Evolutionary conservation across 2,113 vertebrate species (phyloP).

Genomic region (Clarias batrachus): DNA sequence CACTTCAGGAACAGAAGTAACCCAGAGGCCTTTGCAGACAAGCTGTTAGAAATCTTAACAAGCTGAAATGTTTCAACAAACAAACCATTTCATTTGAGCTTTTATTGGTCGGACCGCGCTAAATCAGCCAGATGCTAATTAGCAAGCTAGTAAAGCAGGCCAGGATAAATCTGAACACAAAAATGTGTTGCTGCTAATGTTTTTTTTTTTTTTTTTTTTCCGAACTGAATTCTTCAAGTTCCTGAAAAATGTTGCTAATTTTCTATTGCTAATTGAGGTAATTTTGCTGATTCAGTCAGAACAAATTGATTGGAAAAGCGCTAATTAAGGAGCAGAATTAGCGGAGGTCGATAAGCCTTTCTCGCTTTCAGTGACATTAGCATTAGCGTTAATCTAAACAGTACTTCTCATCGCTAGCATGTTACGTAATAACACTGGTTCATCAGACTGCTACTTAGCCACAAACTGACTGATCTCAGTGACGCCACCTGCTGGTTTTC

Average conservation of each 20-base stretch:
- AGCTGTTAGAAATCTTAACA: neutral
- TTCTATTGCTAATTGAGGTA: neutral
- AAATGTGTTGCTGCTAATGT: neutral
- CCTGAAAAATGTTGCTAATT: neutral
- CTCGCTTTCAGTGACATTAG: neutral
- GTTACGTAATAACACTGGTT: neutral
- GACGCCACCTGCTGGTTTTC: no score
- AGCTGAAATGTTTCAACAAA: neutral
- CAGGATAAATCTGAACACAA: neutral
- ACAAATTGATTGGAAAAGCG: neutral
- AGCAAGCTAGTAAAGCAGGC: neutral
- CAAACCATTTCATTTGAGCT: neutral
- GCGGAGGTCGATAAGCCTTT: neutral
- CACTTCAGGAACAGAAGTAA: neutral
- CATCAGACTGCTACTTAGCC: neutral
- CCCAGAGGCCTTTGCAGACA: neutral
- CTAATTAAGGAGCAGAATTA: neutral
- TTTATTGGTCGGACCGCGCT: neutral
- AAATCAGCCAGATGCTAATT: constrained; percentile 8
- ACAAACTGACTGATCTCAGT: no score
- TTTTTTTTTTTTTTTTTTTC: no score
- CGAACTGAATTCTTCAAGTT: neutral
- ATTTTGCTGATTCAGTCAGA: neutral
- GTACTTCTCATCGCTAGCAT: neutral
- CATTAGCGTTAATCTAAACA: no score